Evolutionary conservation across 2,888 invertebrate genomes (phyloP).

Genomic region (Idaea straminata): DNA sequence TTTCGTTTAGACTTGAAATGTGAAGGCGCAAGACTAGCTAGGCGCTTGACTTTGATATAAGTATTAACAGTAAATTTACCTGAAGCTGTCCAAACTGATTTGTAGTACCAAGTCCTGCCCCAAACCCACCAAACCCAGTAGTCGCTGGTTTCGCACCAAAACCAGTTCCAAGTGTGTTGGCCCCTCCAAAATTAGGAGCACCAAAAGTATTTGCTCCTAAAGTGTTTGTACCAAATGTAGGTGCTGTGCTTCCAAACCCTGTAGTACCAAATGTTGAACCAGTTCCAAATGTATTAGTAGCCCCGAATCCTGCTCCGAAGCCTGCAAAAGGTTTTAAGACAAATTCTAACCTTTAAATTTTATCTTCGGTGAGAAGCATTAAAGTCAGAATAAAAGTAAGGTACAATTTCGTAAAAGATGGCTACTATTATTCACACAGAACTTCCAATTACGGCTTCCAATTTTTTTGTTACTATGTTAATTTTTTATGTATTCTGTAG

Average conservation of each 20-base stretch:
- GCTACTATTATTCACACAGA: too few relatives aligned
- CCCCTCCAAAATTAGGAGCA: slow-evolving; percentile 49
- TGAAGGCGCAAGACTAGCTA: too few relatives aligned
- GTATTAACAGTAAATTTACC: slow-evolving; percentile 25
- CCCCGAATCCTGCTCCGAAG: slow-evolving; percentile 45
- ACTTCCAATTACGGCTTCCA: too few relatives aligned
- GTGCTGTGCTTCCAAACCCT: slow-evolving; percentile 39
- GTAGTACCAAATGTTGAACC: slow-evolving; percentile 34
- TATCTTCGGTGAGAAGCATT: too few relatives aligned
- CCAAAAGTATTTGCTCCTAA: slow-evolving; percentile 45
- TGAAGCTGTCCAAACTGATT: slow-evolving; percentile 69
- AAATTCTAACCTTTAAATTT: too few relatives aligned
- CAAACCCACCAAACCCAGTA: slow-evolving; percentile 72
- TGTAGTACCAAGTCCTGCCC: slow-evolving; percentile 63
- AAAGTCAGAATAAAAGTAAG: too few relatives aligned
- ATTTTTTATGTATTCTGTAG: too few relatives aligned
- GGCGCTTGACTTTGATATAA: too few relatives aligned
- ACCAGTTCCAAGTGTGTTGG: slow-evolving; percentile 62
- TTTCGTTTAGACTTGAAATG: too few relatives aligned
- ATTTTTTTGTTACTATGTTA: too few relatives aligned
- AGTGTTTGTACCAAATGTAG: slow-evolving; percentile 52
- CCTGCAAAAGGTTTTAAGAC: slow-evolving; percentile 37
- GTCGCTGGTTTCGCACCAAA: slow-evolving; percentile 71
- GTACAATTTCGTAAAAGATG: too few relatives aligned
- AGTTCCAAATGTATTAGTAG: slow-evolving; percentile 20